These are phyloP conservation scores for Platygyra sinensis DNA, from an alignment of 64 coral and sea anemone species.

Conservation along the genomic window DNA sequence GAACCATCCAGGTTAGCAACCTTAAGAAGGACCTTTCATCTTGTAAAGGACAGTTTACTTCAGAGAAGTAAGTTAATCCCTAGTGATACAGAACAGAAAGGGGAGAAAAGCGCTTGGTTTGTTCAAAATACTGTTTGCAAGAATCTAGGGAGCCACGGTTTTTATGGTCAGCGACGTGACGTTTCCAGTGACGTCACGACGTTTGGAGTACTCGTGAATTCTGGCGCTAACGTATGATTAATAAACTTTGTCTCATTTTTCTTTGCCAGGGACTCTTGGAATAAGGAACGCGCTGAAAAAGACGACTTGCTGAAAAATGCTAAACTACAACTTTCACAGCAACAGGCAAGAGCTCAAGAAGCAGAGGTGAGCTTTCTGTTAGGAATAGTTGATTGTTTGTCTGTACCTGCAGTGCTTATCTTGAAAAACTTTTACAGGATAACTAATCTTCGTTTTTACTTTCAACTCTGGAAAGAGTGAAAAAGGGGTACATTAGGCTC, in stretches of 20 bases:
- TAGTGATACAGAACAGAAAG: background rate
- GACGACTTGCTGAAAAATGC: slow-evolving; percentile 38
- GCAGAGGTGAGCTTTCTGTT: slow-evolving; percentile 57
- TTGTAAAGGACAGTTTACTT: slow-evolving; percentile 25
- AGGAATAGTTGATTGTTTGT: background rate
- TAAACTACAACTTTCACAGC: slow-evolving; percentile 32
- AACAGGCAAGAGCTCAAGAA: slow-evolving; percentile 79
- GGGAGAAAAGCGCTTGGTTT: background rate
- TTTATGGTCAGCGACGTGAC: background rate
- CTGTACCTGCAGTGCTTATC: no score
- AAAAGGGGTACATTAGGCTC: no score
- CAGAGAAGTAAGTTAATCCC: slow-evolving; percentile 44
- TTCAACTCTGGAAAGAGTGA: no score
- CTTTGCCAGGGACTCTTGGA: slow-evolving; percentile 11
- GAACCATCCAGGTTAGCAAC: background rate
- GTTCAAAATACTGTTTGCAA: background rate
- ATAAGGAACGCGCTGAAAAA: slow-evolving; percentile 57
- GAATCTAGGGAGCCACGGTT: background rate
- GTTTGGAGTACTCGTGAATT: no score
- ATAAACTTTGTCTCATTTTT: background rate
- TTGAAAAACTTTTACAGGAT: no score
- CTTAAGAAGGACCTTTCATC: slow-evolving; percentile 33
- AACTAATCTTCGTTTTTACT: no score
- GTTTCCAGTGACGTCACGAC: no score
- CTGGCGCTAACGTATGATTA: background rate